phyloP scores from a whole-genome alignment of 2,888 invertebrate genomes.

The Chesias legatella region DNA sequence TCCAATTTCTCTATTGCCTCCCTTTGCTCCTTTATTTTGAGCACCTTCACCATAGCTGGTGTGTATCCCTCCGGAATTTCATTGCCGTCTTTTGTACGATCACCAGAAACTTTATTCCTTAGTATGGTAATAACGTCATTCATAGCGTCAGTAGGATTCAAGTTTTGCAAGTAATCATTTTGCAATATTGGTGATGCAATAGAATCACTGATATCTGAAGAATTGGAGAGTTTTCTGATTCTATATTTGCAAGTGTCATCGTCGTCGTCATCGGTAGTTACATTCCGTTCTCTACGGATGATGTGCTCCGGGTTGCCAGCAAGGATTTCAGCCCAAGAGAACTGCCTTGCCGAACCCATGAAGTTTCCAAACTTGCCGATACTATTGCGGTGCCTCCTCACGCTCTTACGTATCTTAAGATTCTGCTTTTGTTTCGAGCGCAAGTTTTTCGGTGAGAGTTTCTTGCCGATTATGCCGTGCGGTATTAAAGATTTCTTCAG shows the following conservation, averaged over 20 bases:
- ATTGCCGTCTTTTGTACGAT: slow-evolving; percentile 47
- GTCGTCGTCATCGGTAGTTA: slow-evolving; percentile 43
- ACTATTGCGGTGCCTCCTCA: slow-evolving; percentile 63
- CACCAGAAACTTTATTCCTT: slow-evolving; percentile 73
- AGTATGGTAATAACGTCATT: slow-evolving; percentile 82
- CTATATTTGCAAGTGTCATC: slow-evolving; percentile 68
- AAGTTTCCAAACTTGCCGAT: slow-evolving; percentile 76
- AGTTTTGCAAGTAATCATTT: slow-evolving; percentile 67
- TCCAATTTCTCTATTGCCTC: slow-evolving; percentile 62
- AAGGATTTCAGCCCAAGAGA: slow-evolving; percentile 84
- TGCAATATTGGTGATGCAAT: slow-evolving; percentile 58
- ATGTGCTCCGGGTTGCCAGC: slow-evolving; percentile 83
- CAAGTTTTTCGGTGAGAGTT: slow-evolving; percentile 82
- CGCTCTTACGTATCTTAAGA: slow-evolving; percentile 61
- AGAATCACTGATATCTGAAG: slow-evolving; percentile 57
- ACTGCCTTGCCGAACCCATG: slow-evolving; percentile 76
- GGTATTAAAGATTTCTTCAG: slow-evolving; percentile 74
- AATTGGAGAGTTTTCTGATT: slow-evolving; percentile 65
- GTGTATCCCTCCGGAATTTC: slow-evolving; percentile 68
- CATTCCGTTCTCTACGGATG: slow-evolving; percentile 72
- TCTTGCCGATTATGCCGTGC: slow-evolving; percentile 71
- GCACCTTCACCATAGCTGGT: slow-evolving; percentile 78
- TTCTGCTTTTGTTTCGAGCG: slow-evolving; percentile 79
- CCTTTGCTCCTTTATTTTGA: slow-evolving; percentile 69
- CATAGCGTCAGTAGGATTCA: slow-evolving; percentile 87